phyloP scores from a whole-genome alignment of 2,113 vertebrate genomes.

The Scalopus aquaticus region DNA sequence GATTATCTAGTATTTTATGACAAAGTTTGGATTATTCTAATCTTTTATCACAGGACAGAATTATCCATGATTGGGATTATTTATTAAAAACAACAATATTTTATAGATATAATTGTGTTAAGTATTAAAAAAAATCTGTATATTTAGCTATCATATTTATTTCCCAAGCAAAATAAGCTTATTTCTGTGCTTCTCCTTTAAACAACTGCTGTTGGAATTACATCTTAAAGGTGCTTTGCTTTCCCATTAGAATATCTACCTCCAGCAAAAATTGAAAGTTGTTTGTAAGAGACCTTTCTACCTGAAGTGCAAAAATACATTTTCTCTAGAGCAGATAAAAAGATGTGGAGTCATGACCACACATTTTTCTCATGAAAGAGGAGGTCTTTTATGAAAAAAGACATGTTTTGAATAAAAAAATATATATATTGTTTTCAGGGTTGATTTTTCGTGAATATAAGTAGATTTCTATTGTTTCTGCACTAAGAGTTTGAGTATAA shows the following conservation, averaged over 20 bases:
- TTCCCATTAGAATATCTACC: neutral
- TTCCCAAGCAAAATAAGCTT: neutral
- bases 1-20: conserved; percentile 58
- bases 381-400: neutral
- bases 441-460: neutral
- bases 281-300: neutral
- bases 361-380: neutral
- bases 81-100: conserved; percentile 47
- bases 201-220: neutral
- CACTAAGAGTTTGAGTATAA: neutral
- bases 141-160: neutral
- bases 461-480: neutral
- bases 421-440: neutral
- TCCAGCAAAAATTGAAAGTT: neutral
- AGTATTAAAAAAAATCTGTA: neutral
- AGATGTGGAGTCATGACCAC: neutral
- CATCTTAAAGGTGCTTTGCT: neutral
- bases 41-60: conserved; percentile 50
- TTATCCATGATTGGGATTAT: conserved; percentile 51
- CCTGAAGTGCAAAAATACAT: neutral
- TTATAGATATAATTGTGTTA: neutral
- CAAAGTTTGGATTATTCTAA: conserved; percentile 55
- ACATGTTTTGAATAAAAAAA: neutral
- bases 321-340: neutral
- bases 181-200: neutral